phyloP scores from a whole-genome alignment of 2,888 invertebrate genomes.

The Ormyrus rosae region DNA sequence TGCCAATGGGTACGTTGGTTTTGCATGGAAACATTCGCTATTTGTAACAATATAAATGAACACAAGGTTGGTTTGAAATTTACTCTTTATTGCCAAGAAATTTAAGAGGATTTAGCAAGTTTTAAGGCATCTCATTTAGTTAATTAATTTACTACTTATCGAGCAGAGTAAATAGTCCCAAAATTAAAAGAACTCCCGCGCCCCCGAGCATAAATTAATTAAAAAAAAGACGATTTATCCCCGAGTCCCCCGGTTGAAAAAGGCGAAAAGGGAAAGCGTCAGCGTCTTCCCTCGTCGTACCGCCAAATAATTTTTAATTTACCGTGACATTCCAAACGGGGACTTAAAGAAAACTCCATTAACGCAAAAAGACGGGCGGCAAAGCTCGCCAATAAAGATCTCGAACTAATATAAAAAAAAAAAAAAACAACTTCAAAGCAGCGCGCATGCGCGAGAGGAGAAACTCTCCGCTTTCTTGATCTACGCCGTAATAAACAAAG shows the following conservation, averaged over 20 bases:
- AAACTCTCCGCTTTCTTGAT: conserved; percentile 36
- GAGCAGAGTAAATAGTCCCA: no score
- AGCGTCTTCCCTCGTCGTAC: neutral
- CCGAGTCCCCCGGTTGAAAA: neutral
- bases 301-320: no score
- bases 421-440: neutral
- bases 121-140: neutral
- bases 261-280: neutral
- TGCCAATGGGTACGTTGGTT: no score
- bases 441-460: conserved; percentile 7
- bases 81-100: no score
- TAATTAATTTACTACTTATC: neutral
- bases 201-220: no score
- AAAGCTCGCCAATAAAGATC: conserved; percentile 30
- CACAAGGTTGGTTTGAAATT: no score
- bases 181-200: no score
- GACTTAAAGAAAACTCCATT: conserved; percentile 15
- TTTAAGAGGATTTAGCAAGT: no score
- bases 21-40: no score
- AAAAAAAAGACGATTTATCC: no score
- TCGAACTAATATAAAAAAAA: conserved; percentile 27
- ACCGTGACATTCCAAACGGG: no score
- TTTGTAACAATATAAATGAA: no score
- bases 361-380: neutral
- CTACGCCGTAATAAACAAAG: conserved; percentile 49